These are phyloP conservation scores for Coracias cyanogaster DNA, from an alignment of 2,797 vertebrate species.

Conservation along the genomic window DNA sequence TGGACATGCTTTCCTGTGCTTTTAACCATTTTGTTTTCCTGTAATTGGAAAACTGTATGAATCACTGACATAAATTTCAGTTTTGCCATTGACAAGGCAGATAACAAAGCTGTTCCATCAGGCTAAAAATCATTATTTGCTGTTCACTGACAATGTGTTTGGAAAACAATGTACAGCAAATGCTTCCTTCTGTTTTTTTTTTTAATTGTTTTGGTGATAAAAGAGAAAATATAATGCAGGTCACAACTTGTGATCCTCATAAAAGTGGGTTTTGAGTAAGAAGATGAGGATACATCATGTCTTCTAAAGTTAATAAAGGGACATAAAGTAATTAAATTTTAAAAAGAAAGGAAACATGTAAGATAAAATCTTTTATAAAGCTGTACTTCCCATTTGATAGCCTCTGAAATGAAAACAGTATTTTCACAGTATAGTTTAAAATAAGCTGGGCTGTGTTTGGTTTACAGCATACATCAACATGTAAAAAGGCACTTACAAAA, in stretches of 20 bases:
- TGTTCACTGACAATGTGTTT: neutral
- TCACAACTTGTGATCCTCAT: neutral
- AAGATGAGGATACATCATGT: fast-evolving
- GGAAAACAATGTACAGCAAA: neutral
- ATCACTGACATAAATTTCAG: neutral
- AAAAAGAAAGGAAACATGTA: neutral
- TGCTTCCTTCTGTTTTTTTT: neutral
- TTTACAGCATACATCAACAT: neutral
- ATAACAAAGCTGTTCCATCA: neutral
- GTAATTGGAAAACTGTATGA: neutral
- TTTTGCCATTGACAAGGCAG: neutral
- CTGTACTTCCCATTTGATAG: neutral
- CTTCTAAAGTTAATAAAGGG: neutral
- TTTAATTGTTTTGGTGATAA: neutral
- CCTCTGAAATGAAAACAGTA: neutral
- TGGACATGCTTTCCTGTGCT: neutral
- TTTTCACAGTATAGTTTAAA: slow-evolving; percentile 4
- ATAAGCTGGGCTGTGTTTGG: neutral
- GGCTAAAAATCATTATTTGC: neutral
- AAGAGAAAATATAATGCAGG: neutral
- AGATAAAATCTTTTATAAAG: neutral
- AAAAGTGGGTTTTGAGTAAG: neutral
- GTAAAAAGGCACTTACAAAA: neutral
- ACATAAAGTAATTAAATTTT: neutral
- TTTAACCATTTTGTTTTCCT: neutral